These are phyloP conservation scores for Scomber scombrus DNA, from an alignment of 2,113 vertebrate genomes.

Conservation along the genomic window DNA sequence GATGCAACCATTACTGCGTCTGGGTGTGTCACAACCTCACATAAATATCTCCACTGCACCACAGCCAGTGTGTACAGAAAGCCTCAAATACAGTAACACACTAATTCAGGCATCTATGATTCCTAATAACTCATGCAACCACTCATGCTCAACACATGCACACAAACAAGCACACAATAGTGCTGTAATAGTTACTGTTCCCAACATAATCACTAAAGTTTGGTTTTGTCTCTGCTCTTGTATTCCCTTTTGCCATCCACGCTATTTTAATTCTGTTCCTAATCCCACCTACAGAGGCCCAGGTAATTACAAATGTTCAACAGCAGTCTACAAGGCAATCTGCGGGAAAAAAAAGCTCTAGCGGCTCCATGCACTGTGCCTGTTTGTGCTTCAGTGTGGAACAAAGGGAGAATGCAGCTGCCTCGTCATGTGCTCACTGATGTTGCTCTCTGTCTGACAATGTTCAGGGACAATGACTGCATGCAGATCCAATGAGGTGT, in stretches of 20 bases:
- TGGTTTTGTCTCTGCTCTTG: slow-evolving; percentile 28
- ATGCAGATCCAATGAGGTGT: slow-evolving; percentile 35
- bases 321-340: slow-evolving; percentile 55
- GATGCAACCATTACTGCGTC: slow-evolving; percentile 53
- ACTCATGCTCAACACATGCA: background rate
- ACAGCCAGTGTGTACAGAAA: slow-evolving; percentile 31
- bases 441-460: slow-evolving; percentile 51
- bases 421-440: slow-evolving; percentile 43
- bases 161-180: background rate
- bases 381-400: slow-evolving; percentile 53
- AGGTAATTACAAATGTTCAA: slow-evolving; percentile 79
- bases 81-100: slow-evolving; percentile 32
- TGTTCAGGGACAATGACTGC: slow-evolving; percentile 25
- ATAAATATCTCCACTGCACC: slow-evolving; percentile 59
- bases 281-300: slow-evolving; percentile 59
- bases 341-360: slow-evolving; percentile 25
- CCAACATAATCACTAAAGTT: slow-evolving; percentile 34
- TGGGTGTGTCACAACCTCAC: slow-evolving; percentile 63
- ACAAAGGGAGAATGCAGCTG: slow-evolving; percentile 47
- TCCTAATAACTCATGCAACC: background rate
- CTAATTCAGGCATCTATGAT: slow-evolving; percentile 11
- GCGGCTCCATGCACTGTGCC: slow-evolving; percentile 23
- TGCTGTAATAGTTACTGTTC: background rate
- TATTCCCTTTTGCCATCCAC: slow-evolving; percentile 47
- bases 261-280: slow-evolving; percentile 71